Conservation (phyloP, 2,113 vertebrate genomes). For the Poicephalus meyeri region DNA sequence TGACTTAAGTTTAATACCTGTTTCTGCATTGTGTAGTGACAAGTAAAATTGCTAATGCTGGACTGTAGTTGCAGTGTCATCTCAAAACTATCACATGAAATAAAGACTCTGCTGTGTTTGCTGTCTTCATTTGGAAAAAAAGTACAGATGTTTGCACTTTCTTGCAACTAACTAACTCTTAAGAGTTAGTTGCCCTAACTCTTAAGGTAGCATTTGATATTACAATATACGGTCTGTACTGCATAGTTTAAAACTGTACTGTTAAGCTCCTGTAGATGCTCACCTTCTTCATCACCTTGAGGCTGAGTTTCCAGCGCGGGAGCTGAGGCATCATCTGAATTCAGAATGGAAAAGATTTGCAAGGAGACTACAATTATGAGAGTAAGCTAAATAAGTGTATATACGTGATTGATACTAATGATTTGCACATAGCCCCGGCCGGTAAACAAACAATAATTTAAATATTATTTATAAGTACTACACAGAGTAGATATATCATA, state of each 20-base stretch:
- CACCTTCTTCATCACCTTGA: slow-evolving; percentile 92
- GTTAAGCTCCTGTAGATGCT: slow-evolving; percentile 36
- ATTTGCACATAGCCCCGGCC: slow-evolving; percentile 85
- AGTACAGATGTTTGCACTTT: background rate
- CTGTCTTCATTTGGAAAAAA: background rate
- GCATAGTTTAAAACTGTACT: background rate
- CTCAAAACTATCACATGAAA: background rate
- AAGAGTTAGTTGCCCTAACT: background rate
- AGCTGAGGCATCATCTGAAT: slow-evolving; percentile 92
- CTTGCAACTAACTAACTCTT: background rate
- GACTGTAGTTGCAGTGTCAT: background rate
- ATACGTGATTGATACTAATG: slow-evolving; percentile 59
- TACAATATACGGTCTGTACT: background rate
- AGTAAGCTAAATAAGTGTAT: slow-evolving; percentile 84
- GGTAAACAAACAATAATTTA: background rate
- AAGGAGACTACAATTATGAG: slow-evolving; percentile 98
- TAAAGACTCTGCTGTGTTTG: background rate
- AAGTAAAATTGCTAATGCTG: background rate
- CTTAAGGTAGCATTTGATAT: background rate
- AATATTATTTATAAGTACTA: background rate
- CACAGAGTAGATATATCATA: background rate
- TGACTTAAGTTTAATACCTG: background rate
- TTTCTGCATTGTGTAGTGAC: background rate
- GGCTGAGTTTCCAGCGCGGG: slow-evolving; percentile 86
- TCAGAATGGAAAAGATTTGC: slow-evolving; percentile 99